Evolutionary conservation across 2,888 invertebrate species (phyloP), one percentile per base, ranked within the genome.

Genomic region (Andrena minutula): DNA sequence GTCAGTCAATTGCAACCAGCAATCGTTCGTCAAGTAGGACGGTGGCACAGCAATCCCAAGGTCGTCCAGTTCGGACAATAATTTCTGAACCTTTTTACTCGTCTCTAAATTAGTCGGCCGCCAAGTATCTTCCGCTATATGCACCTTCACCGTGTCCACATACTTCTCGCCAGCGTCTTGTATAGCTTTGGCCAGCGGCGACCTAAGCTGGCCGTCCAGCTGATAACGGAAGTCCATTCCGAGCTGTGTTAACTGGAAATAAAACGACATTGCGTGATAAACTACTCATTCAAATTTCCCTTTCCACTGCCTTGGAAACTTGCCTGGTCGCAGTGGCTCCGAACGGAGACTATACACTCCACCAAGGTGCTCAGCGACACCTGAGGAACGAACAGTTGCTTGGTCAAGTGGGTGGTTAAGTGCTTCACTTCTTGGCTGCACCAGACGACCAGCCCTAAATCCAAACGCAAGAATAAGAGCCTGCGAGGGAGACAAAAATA

Each of bases 181-280:
- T 79, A 99, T 94, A 28, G 97, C 96, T 94, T 96, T 96, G 60
- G 96, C 96, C 68, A 98, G 95, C 0, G 98, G 97, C 12, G 96
- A 95, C 83, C 98, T 95, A 79, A 99, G 94, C 83, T 98, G 96
- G 30, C 97, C 97, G 92, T 99, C 98, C 89, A 99, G 95, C 92
- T 98, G 97, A 94, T 98, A 99, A 85, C 97, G 96, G 78, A 99
- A 95, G 94, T 99, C 99, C 89, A 99, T 95, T 1, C 99, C 99
- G 49, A 94, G 89, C 58, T 92, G 89, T 95, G 90, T 96, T 95
- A 91, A 95, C 96, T 91, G 95, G 94, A 88, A 95, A 71, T 12
- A 30, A 71, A 75, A 23, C 6, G 20, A 53, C 30, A 1, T 0
- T 20, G 20, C n/a, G 12, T 16, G 26, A 23, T 3, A n/a, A 51